Evolutionary conservation across 2,797 vertebrate genomes (phyloP), one percentile per base, ranked within the genome.

Genomic region (Myripristis jacobus): DNA sequence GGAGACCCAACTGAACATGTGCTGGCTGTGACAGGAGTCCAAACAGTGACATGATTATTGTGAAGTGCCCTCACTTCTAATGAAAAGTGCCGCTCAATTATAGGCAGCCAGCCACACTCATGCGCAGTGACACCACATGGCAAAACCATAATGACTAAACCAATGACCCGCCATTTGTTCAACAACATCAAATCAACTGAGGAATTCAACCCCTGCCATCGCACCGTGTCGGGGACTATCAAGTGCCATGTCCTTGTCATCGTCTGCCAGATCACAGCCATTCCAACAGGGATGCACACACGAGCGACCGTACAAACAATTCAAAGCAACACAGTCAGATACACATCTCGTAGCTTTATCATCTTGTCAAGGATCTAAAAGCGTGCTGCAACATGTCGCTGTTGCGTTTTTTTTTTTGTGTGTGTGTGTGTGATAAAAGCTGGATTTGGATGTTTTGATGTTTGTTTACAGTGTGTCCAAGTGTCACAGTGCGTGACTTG

Each of bases 31-130:
- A 92, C 88, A 84, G 77, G 54, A 81, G 82, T 82, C 86, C 71
- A 92, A 88, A 88, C 83, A 87, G 46, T 81, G 80, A 79, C 79
- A 68, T 83, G 77, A 87, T 86, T 74, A 80, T 79, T 77, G 72
- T 82, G 83, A 88, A 86, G 72, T 70, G 80, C 51, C 74, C 73
- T 82, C 73, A 36, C 61, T 73, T 79, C 55, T 87, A 87, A 91
- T 89, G 83, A 89, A 84, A n/a, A 65, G 77, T 36, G 19, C 65
- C 34, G 47, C 70, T 67, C 81, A 91, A 88, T 91, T 75, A 87
- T 21, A 41, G 29, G 47, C 25, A 48, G 51, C 5, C 69, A 76
- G 68, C 19, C 43, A 36, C 29, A 7, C 16, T 12, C 56, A 27
- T 3, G 22, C 10, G 60, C 61, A 9, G 65, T 72, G 1, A 52